phyloP scores from a whole-genome alignment of 2,113 vertebrate species.

The Nothocercus julius region DNA sequence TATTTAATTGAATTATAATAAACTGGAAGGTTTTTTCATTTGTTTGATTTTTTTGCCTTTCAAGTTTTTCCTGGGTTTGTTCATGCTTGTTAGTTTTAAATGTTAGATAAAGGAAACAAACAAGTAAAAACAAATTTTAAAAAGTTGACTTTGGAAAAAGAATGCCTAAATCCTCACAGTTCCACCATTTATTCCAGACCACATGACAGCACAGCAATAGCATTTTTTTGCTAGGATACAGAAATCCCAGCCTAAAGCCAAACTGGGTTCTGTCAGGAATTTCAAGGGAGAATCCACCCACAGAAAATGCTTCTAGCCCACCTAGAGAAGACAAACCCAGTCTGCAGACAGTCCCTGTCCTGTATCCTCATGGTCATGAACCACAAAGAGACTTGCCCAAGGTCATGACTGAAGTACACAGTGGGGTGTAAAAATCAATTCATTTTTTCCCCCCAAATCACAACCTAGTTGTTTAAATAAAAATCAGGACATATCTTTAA shows the following conservation, averaged over 20 bases:
- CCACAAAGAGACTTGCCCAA: neutral
- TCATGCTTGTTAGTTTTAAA: neutral
- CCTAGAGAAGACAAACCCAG: neutral
- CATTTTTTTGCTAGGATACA: neutral
- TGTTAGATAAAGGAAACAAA: constrained; percentile 15
- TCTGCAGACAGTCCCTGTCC: neutral
- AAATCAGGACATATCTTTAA: neutral
- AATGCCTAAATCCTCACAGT: neutral
- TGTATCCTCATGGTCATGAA: neutral
- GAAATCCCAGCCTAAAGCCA: neutral
- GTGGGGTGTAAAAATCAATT: neutral
- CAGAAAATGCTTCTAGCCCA: neutral
- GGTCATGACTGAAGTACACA: neutral
- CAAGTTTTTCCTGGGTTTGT: neutral
- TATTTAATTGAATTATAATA: constrained; percentile 26
- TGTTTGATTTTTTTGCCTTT: constrained; percentile 12
- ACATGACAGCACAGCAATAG: neutral
- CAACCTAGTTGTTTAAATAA: neutral
- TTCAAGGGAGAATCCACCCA: neutral
- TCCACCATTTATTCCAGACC: neutral
- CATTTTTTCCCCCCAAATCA: neutral
- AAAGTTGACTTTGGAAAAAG: neutral
- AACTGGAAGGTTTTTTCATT: neutral
- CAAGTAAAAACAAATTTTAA: neutral
- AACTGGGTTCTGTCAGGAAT: neutral